Evolutionary conservation across 2,888 invertebrate genomes (phyloP).

Genomic region (Nomada fabriciana): DNA sequence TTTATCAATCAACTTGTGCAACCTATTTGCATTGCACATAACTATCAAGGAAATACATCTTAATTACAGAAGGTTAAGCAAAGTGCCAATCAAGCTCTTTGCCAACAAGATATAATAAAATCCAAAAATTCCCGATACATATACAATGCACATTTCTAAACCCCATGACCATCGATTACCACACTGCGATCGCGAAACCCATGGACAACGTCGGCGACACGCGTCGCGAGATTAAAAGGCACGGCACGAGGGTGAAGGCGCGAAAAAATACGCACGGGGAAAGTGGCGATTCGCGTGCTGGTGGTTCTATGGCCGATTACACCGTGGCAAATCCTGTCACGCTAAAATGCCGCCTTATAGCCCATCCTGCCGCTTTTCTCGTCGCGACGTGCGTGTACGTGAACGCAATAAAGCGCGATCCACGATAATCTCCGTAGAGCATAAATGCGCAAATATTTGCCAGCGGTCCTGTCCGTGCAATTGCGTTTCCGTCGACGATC

Average conservation of each 20-base stretch:
- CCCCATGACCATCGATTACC: neutral
- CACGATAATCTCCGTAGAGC: conserved; percentile 31
- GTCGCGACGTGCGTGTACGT: conserved; percentile 9
- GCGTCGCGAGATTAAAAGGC: conserved; percentile 24
- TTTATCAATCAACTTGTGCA: too few relatives aligned
- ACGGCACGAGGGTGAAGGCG: neutral
- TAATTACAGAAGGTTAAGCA: too few relatives aligned
- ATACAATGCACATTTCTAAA: too few relatives aligned
- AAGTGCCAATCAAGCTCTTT: too few relatives aligned
- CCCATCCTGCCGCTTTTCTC: conserved; percentile 33
- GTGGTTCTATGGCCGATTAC: conserved; percentile 55
- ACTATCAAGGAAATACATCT: too few relatives aligned
- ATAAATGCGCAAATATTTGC: conserved; percentile 31
- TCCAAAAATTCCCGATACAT: neutral
- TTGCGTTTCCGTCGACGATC: conserved; percentile 32
- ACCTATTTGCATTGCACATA: too few relatives aligned
- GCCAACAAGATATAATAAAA: neutral
- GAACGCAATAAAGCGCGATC: conserved; percentile 34
- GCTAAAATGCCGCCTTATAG: conserved; percentile 63
- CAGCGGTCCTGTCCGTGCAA: conserved; percentile 16
- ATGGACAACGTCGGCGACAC: conserved; percentile 3
- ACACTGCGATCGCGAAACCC: neutral
- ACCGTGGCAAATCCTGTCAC: conserved; percentile 64
- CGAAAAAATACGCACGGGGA: conserved; percentile 17
- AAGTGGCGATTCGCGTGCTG: conserved; percentile 40